Evolutionary conservation across 2,888 invertebrate genomes (phyloP), one percentile per base, ranked within the genome.

Genomic region (Heliconius hortense): DNA sequence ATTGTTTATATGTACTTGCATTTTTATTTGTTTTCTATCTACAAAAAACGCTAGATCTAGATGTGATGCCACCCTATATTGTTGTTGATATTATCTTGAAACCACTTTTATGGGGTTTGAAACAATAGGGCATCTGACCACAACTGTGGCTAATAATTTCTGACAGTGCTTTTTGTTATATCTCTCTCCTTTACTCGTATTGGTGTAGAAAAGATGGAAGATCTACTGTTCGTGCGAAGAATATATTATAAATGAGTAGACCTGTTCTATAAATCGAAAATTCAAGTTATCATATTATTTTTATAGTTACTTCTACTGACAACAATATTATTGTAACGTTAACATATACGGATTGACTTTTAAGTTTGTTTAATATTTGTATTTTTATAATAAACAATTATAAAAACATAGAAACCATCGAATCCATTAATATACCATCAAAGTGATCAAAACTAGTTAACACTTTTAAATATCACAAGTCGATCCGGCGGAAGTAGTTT

Each of bases 71-170:
- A 43, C 62, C 67, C 74, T 66, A 77, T 73, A 73, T 73, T 59
- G 67, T 62, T 24, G 71, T 69, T 70, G 69, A 67, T 76, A 76
- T 70, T 70, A 73, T 76, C 75, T 75, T 73, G 70, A 67, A 72
- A 75, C 68, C 76, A 66, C 73, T 79, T 76, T 77, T 79, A 76
- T 70, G 75, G 78, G 76, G 60, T 73, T 71, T 71, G 78, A 75
- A 77, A 79, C 78, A 80, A 80, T 89, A 90, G 85, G 90, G 90
- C 89, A 91, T 92, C 90, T 83, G 83, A 91, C 92, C 92, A 84
- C 92, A 91, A 86, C 81, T 80, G 77, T 76, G 75, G 73, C 76
- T 75, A 73, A 80, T 78, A 79, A 75, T 76, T 77, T 76, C 76
- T 70, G 74, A 69, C 67, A 77, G 75, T 73, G 74, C 60, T 48